phyloP scores from a whole-genome alignment of 2,113 vertebrate species.

The Eulacestoma nigropectus region DNA sequence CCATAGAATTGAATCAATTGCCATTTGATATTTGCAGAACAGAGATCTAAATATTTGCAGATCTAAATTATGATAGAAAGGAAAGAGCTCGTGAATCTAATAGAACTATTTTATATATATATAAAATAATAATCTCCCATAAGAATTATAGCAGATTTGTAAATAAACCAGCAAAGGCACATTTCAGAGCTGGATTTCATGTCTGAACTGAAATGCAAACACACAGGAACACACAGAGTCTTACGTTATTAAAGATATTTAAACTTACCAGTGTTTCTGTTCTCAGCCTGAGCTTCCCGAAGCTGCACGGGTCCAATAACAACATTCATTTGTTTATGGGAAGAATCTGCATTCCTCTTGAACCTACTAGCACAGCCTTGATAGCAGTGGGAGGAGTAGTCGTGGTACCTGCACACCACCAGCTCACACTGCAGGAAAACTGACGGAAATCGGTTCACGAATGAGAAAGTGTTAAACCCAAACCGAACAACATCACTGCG shows the following conservation, averaged over 20 bases:
- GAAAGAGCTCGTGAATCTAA: not conserved
- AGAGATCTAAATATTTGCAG: too few relatives aligned
- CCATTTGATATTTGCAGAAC: not conserved
- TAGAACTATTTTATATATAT: not conserved
- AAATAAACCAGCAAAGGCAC: not conserved
- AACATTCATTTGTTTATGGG: conserved; percentile 20
- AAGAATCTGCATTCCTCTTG: conserved; percentile 59
- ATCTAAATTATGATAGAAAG: not conserved
- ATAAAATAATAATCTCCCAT: not conserved
- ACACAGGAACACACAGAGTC: not conserved
- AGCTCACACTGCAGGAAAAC: conserved; percentile 84
- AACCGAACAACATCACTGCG: conserved; percentile 61
- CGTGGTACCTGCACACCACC: conserved; percentile 66
- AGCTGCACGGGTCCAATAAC: conserved; percentile 39
- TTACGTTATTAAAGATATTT: not conserved
- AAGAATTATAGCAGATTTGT: not conserved
- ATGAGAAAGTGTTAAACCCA: conserved; percentile 77
- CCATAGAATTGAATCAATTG: not conserved
- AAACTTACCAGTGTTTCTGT: not conserved
- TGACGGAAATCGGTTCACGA: conserved; percentile 58
- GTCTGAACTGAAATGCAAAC: not conserved
- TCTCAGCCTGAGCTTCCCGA: not conserved
- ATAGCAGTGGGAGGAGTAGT: conserved; percentile 76
- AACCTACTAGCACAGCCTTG: conserved; percentile 65
- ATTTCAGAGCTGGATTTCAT: not conserved